A percentile compares a stretch with the other conserved stretches of the same genome.
These are phyloP conservation scores for Microtus ochrogaster DNA, from an alignment of 2,113 vertebrate genomes.

Conservation along the genomic window DNA sequence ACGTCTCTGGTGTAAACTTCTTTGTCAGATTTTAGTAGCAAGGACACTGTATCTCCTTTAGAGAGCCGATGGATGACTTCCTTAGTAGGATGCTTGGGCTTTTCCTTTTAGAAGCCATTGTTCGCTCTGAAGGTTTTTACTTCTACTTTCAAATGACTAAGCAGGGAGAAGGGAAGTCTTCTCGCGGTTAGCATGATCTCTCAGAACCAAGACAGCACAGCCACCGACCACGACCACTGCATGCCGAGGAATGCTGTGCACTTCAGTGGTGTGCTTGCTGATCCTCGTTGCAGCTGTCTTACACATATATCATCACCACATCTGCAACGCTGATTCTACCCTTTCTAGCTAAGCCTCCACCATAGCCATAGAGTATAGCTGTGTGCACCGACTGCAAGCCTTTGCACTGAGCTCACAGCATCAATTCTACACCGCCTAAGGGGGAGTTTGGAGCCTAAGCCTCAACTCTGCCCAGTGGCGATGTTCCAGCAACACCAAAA, in stretches of 20 bases:
- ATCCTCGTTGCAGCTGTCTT: background rate
- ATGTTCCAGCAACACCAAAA: background rate
- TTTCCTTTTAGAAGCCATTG: background rate
- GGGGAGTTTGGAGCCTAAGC: background rate
- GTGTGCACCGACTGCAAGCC: background rate
- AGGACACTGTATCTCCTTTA: background rate
- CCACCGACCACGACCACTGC: background rate
- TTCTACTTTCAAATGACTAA: background rate
- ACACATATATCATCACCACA: background rate
- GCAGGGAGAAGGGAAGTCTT: background rate
- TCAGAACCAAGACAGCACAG: background rate
- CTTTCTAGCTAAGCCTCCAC: background rate
- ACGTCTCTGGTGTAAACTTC: background rate
- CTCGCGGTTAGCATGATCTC: background rate
- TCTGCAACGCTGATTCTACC: background rate
- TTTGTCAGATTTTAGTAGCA: background rate
- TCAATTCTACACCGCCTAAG: background rate
- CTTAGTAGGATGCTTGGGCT: background rate
- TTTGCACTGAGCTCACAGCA: background rate
- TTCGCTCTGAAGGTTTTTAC: background rate
- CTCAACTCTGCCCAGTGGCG: background rate
- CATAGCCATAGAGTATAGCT: too few species aligned
- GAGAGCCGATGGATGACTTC: background rate
- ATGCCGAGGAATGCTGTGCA: too few species aligned
- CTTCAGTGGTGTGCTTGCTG: background rate